Percentiles rank a stretch among this genome's conserved stretches.
These are phyloP conservation scores for Saccostrea glomerata DNA, from an alignment of 1,140 invertebrate genomes.

Conservation along the genomic window DNA sequence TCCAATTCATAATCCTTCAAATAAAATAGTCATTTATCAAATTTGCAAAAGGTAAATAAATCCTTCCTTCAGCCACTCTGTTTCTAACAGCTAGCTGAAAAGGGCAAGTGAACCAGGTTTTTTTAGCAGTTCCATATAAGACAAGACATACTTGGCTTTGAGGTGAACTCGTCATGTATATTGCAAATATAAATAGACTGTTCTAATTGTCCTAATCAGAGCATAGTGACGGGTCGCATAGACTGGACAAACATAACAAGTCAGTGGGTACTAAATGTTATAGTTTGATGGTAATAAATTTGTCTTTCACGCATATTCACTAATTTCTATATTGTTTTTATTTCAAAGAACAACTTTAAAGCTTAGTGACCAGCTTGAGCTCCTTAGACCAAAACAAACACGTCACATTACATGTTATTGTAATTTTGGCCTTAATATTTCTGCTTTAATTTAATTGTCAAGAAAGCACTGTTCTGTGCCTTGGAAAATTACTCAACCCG, in stretches of 20 bases:
- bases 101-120: not conserved
- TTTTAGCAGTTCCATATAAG: not conserved
- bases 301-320: not conserved
- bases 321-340: not conserved
- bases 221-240: constrained; percentile 7
- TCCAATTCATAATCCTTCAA: not conserved
- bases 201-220: not conserved
- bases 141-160: not conserved
- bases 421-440: too few relatives aligned
- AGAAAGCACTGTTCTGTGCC: too few relatives aligned
- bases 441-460: too few relatives aligned
- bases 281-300: constrained; percentile 20
- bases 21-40: constrained; percentile 3
- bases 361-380: not conserved
- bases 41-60: not conserved
- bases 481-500: too few relatives aligned
- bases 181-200: not conserved
- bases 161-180: not conserved
- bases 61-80: not conserved
- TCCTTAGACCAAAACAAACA: not conserved
- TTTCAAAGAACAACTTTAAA: not conserved
- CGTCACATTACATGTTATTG: too few relatives aligned
- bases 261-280: constrained; percentile 12
- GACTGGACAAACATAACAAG: not conserved
- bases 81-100: not conserved